Evolutionary conservation across 2,888 invertebrate genomes (phyloP).

Genomic region (Drosophila kambysellisi): DNA sequence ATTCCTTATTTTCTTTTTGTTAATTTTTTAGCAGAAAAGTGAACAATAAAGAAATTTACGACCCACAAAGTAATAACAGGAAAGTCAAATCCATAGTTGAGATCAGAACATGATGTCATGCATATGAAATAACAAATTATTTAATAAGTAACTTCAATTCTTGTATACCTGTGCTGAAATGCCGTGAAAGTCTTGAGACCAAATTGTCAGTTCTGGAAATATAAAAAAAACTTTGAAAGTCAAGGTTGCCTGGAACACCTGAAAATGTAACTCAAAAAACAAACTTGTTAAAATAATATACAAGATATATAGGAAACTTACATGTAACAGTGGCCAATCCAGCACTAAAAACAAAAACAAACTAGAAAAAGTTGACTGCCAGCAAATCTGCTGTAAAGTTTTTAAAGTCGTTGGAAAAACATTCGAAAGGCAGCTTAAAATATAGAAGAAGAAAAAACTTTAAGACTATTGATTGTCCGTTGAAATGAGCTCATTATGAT

Average conservation of each 20-base stretch:
- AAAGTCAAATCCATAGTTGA: neutral
- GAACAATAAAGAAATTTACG: neutral
- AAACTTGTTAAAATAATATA: neutral
- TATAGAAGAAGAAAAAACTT: conserved; percentile 39
- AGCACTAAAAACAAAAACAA: neutral
- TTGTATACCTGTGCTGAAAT: neutral
- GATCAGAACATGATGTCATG: neutral
- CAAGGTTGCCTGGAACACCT: neutral
- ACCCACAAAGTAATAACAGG: neutral
- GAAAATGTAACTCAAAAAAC: neutral
- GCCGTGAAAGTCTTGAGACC: neutral
- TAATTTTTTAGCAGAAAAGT: neutral
- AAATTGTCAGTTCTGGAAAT: neutral
- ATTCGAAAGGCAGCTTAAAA: conserved; percentile 24
- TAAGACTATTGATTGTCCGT: conserved; percentile 60
- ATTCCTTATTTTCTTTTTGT: neutral
- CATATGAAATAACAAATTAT: neutral
- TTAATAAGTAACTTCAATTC: neutral
- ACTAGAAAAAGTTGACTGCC: conserved; percentile 17
- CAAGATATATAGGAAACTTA: neutral
- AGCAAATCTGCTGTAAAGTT: conserved; percentile 46
- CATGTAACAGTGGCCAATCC: neutral
- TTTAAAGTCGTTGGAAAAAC: conserved; percentile 50
- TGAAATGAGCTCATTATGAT: conserved; percentile 59
- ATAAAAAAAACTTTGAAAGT: neutral